A percentile compares a stretch with the other conserved stretches of the same genome.
phyloP scores from a whole-genome alignment of 2,888 invertebrate genomes.

The Heliconius charithonia region DNA sequence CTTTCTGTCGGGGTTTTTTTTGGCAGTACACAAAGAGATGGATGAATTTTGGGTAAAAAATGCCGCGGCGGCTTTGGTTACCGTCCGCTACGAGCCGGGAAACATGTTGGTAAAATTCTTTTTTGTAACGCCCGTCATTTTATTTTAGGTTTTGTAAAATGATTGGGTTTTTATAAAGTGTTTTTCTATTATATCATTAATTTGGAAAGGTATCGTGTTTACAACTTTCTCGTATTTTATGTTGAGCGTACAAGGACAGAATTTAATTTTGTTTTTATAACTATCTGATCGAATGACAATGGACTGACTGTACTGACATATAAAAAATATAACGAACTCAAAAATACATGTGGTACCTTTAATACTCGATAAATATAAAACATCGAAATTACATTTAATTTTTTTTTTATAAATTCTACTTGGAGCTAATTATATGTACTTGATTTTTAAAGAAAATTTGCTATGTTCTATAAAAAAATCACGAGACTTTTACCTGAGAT shows the following conservation, averaged over 20 bases:
- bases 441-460: neutral
- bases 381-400: no score
- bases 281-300: neutral
- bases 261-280: neutral
- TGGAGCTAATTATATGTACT: neutral
- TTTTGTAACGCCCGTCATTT: conserved; percentile 13
- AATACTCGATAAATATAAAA: neutral
- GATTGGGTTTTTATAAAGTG: neutral
- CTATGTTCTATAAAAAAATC: neutral
- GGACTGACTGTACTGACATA: neutral
- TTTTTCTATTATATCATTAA: neutral
- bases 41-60: conserved; percentile 36
- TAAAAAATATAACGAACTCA: neutral
- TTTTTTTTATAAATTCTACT: no score
- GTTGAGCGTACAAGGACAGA: neutral
- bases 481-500: no score
- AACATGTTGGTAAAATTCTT: conserved; percentile 18
- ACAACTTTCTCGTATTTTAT: neutral
- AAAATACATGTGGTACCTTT: neutral
- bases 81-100: conserved; percentile 32
- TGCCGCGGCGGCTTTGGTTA: conserved; percentile 22
- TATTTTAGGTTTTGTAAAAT: neutral
- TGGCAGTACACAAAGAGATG: conserved; percentile 35
- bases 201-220: neutral
- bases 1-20: conserved; percentile 40